Base-by-base conservation (phyloP, 2,113 vertebrate species). In the Pyxicephalus adspersus region DNA sequence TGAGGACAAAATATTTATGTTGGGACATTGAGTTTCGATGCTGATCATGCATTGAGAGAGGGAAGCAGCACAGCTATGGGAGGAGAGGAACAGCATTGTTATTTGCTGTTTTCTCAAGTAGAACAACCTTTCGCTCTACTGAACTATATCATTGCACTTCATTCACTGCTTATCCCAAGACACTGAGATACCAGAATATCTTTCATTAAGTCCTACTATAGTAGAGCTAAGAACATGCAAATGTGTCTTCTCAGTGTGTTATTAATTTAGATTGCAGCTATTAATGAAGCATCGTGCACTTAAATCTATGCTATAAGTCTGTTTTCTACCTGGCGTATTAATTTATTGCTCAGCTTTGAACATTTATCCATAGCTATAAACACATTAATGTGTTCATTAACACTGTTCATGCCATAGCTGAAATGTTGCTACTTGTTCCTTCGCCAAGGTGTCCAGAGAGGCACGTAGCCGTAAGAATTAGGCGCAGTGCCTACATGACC, bases 61-160 rank as follows among this genome's bases (percentile, higher is more conserved):
- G 26, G 7, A 55, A 19, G 20, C 25, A 25, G 67, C 23, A 29
- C 1, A 0, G 20, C 54, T 55, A 13, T 8, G 26, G 50, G 17
- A 28, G 17, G 17, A 19, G 51, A 29, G 7, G 29, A 19, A 29
- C 25, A 50, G 67, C 23, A 18, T 0, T 3, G 20, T 72, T 55
- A 72, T 72, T 72, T 72, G 68, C 28, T 28, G 50, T 72, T 18
- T 72, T 72, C 51, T 55, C 51, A 72, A 52, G 23, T 31, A 72
- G 51, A 72, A 55, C 68, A 72, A 72, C 68, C 50, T 31, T 72
- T 72, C 50, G 25, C 68, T 72, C 51, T 55, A 72, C 51, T 72
- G 68, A 72, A 55, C 68, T 31, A 54, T 29, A 72, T 72, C 68
- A 28, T 15, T 72, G 51, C 17, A 29, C 23, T 26, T 50, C n/a